These are phyloP conservation scores for Catocala nupta DNA, from an alignment of 2,888 invertebrate genomes.

Conservation along the genomic window DNA sequence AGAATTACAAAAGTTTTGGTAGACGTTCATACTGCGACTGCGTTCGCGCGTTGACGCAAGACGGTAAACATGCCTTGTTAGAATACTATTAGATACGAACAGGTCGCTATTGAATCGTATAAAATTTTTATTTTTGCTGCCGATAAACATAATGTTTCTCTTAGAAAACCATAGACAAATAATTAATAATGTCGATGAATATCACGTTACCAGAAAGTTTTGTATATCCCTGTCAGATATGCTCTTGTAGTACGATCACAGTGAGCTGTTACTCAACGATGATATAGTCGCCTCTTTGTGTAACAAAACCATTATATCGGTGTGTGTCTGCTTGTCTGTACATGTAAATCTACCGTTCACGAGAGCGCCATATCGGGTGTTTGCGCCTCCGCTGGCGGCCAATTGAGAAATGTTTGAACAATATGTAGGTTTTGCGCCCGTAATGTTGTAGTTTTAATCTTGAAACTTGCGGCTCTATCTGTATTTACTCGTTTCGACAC, in stretches of 20 bases:
- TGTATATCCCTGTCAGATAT: neutral
- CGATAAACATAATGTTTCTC: too few species aligned
- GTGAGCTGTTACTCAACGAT: conserved; percentile 24
- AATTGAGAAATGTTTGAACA: conserved; percentile 66
- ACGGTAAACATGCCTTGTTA: too few species aligned
- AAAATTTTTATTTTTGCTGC: too few species aligned
- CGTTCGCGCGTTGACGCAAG: too few species aligned
- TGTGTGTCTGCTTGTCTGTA: conserved; percentile 28
- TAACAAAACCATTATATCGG: conserved; percentile 25
- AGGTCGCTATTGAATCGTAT: too few species aligned
- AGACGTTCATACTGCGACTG: too few species aligned
- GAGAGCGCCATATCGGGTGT: conserved; percentile 51
- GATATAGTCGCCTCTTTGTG: conserved; percentile 37
- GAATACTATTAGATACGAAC: too few species aligned
- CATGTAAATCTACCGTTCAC: conserved; percentile 51
- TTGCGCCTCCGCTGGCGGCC: conserved; percentile 49
- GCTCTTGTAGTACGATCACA: conserved; percentile 1
- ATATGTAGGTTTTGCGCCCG: conserved; percentile 53
- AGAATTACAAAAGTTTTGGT: too few species aligned
- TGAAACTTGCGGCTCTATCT: conserved; percentile 16
- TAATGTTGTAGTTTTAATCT: conserved; percentile 44
- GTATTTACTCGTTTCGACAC: conserved; percentile 18
- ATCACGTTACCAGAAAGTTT: conserved; percentile 2
- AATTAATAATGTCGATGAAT: conserved; percentile 5
- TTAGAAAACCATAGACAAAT: neutral